phyloP scores from a whole-genome alignment of 2,797 vertebrate genomes.

The Rhadinocentrus ornatus region DNA sequence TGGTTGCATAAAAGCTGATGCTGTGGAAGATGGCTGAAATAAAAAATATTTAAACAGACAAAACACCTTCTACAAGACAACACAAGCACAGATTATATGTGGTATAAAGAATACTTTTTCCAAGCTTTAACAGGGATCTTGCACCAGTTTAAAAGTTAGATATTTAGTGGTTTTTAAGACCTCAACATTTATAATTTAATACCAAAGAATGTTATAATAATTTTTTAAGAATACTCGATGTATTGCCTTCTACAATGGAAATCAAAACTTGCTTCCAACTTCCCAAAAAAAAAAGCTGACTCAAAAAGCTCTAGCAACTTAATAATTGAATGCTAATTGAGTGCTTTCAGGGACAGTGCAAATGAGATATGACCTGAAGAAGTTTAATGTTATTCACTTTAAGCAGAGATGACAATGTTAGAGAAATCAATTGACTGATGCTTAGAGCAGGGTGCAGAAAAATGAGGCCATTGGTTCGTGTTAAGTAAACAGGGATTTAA shows the following conservation, averaged over 20 bases:
- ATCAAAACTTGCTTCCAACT: too few species aligned
- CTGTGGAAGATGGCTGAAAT: background rate
- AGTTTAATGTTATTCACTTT: constrained; percentile 25
- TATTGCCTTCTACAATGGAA: too few species aligned
- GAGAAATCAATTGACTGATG: constrained; percentile 44
- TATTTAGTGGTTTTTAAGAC: too few species aligned
- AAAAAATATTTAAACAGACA: background rate
- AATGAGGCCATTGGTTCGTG: constrained; percentile 41
- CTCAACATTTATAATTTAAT: too few species aligned
- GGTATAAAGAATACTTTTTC: too few species aligned
- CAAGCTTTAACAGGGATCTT: too few species aligned
- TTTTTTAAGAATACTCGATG: too few species aligned
- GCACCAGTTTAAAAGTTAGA: too few species aligned
- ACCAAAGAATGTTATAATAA: too few species aligned
- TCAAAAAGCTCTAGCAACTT: constrained; percentile 31
- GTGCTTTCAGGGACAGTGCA: constrained; percentile 24
- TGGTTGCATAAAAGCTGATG: background rate
- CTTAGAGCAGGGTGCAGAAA: constrained; percentile 42
- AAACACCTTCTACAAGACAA: background rate
- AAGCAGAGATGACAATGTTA: constrained; percentile 26
- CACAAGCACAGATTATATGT: background rate
- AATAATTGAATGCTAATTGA: constrained; percentile 35
- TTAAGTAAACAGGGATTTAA: constrained; percentile 20
- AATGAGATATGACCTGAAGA: constrained; percentile 10
- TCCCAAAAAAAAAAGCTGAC: too few species aligned